Conservation (phyloP, 64 coral and sea anemone species). For the Hydrozoanthus tunicans region DNA sequence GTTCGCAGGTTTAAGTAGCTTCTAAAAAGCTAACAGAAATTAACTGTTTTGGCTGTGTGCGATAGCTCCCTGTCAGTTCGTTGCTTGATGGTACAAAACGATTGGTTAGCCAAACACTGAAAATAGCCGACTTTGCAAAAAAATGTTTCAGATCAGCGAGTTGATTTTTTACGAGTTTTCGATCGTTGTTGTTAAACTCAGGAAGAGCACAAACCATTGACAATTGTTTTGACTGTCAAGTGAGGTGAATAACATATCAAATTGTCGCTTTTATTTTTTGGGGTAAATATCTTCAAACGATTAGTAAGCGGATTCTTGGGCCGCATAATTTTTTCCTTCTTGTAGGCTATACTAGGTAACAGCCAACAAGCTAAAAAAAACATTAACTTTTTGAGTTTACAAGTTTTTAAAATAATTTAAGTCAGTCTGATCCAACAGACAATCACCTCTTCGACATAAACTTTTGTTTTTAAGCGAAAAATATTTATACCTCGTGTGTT, state of each 20-base stretch:
- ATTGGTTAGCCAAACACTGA: not conserved
- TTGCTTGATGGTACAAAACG: not conserved
- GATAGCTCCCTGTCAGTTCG: not conserved
- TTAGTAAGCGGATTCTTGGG: not conserved
- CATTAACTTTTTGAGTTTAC: constrained; percentile 6
- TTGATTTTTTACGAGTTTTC: not conserved
- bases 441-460: not conserved
- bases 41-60: constrained; percentile 32
- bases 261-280: not conserved
- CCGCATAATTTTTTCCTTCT: not conserved
- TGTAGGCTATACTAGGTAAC: not conserved
- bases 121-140: constrained; percentile 1
- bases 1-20: constrained; percentile 39
- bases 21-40: constrained; percentile 19
- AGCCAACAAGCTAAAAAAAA: not conserved
- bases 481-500: not conserved
- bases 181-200: not conserved
- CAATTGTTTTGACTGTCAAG: constrained; percentile 19
- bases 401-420: constrained; percentile 27
- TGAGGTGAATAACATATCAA: not conserved
- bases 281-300: constrained; percentile 39
- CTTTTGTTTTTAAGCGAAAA: constrained; percentile 12
- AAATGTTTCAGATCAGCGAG: not conserved
- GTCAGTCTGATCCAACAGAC: not conserved
- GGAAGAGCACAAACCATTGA: constrained; percentile 5